Conservation (phyloP, 2,888 invertebrate species). For the Drosophila mimica region DNA sequence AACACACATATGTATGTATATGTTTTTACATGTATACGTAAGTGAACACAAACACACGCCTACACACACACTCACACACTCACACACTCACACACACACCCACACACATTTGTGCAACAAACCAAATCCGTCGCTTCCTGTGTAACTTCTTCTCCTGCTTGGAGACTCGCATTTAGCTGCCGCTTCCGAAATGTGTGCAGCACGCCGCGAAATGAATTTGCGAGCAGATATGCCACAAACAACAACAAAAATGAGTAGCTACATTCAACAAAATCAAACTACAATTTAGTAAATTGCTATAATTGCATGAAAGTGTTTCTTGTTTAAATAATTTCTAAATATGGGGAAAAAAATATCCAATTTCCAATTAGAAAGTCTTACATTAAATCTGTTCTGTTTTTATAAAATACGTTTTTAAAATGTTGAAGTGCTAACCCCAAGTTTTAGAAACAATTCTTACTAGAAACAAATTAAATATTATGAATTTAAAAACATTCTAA, state of each 20-base stretch:
- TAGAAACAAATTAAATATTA: neutral
- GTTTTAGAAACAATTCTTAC: neutral
- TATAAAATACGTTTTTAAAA: neutral
- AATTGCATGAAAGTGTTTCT: neutral
- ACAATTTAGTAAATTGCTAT: neutral
- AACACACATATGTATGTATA: neutral
- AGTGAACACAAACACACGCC: slow-evolving; percentile 44
- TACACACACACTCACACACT: slow-evolving; percentile 4
- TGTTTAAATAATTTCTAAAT: neutral
- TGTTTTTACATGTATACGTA: slow-evolving; percentile 22
- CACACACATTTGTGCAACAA: neutral
- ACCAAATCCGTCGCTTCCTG: slow-evolving; percentile 25
- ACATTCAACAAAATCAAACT: slow-evolving; percentile 6
- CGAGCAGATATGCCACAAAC: slow-evolving; percentile 43
- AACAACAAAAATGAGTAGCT: slow-evolving; percentile 18
- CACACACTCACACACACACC: slow-evolving; percentile 14
- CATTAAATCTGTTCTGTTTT: neutral
- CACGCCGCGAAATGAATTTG: slow-evolving; percentile 70
- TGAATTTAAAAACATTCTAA: neutral
- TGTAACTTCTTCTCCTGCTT: neutral
- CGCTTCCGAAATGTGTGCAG: slow-evolving; percentile 55
- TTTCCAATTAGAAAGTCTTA: neutral
- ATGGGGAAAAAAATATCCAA: no score
- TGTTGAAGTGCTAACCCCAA: rapidly evolving
- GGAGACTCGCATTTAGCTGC: neutral